A percentile compares a stretch with the other conserved stretches of the same genome.
Conservation (phyloP, 2,888 invertebrate species). For the Andrena dorsata region DNA sequence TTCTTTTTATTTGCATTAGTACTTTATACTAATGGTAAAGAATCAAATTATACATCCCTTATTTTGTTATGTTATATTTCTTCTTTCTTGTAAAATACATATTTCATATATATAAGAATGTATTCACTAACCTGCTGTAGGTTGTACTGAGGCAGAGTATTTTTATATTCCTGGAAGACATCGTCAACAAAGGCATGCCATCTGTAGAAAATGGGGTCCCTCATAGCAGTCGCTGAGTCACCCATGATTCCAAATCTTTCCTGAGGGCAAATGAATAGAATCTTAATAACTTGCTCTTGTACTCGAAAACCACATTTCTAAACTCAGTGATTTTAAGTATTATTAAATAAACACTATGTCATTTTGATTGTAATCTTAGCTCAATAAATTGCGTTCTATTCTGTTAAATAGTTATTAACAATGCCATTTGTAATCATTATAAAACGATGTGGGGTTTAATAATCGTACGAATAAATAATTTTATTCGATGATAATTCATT, state of each 20-base stretch:
- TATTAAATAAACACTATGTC: too few species aligned
- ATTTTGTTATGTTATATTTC: not conserved
- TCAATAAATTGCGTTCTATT: too few species aligned
- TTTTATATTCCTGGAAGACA: constrained; percentile 91
- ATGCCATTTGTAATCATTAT: too few species aligned
- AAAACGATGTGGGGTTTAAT: too few species aligned
- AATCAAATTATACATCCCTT: not conserved
- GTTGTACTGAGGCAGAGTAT: constrained; percentile 89
- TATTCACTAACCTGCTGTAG: constrained; percentile 86
- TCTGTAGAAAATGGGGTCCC: constrained; percentile 94
- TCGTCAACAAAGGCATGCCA: constrained; percentile 94
- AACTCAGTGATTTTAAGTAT: too few species aligned
- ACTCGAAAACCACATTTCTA: too few species aligned
- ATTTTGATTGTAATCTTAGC: too few species aligned
- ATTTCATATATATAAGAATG: not conserved
- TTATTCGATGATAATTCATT: too few species aligned
- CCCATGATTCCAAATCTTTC: constrained; percentile 94
- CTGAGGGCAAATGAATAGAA: constrained; percentile 82
- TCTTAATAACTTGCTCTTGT: too few species aligned
- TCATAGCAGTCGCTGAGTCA: constrained; percentile 93
- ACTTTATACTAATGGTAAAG: not conserved
- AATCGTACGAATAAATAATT: too few species aligned
- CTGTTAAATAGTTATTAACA: too few species aligned
- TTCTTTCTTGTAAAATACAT: not conserved
- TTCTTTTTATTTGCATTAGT: not conserved